Conservation (phyloP, 2,888 invertebrate species). For the Yponomeuta sedellus region DNA sequence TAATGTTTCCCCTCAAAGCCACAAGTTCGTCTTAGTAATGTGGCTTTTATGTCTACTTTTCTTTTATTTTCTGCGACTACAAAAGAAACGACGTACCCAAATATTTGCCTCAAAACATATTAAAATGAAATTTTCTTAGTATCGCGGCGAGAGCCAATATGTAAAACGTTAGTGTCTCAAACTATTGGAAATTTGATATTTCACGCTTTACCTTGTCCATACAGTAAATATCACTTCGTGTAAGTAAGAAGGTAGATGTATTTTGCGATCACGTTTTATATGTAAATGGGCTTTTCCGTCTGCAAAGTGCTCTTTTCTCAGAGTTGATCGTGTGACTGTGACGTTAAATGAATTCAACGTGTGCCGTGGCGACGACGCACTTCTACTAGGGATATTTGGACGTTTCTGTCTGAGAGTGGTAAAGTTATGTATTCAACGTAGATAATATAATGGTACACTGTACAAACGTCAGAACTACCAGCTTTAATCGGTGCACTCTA, state of each 20-base stretch:
- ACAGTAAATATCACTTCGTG: neutral
- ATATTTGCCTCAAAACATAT: neutral
- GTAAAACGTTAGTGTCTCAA: too few species aligned
- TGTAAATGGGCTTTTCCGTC: constrained; percentile 55
- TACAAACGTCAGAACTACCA: too few species aligned
- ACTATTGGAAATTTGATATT: neutral
- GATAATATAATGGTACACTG: too few species aligned
- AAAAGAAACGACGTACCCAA: neutral
- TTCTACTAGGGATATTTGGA: neutral
- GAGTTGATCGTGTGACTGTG: constrained; percentile 40
- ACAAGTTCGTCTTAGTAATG: constrained; percentile 8
- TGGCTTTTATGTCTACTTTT: constrained; percentile 5
- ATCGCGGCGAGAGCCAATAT: too few species aligned
- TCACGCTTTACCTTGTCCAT: neutral
- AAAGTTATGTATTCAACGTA: neutral
- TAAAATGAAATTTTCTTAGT: too few species aligned
- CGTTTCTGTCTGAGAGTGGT: neutral
- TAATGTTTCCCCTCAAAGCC: constrained; percentile 35
- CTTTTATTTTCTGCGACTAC: neutral
- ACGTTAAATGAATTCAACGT: constrained; percentile 44
- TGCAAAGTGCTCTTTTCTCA: constrained; percentile 51
- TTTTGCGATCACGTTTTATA: constrained; percentile 34
- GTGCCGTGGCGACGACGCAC: neutral
- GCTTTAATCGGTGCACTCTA: too few species aligned
- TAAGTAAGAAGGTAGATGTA: constrained; percentile 3